Percentiles rank a stretch among this genome's conserved stretches.
Evolutionary conservation across 2,797 vertebrate genomes (phyloP).

Genomic region (Phoxinus dragarum): DNA sequence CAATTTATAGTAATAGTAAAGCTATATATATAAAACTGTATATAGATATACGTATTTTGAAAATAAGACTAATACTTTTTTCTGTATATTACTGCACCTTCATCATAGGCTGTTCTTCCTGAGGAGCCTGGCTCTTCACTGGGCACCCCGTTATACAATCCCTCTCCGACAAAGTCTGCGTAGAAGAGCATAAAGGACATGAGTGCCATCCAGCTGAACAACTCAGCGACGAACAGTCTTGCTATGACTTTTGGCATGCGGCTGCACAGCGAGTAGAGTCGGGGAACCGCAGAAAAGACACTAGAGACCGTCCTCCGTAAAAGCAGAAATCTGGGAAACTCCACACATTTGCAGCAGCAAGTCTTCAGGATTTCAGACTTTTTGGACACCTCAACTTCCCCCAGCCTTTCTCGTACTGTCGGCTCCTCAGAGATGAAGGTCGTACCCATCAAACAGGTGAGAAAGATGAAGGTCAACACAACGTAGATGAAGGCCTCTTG

Average conservation of each 20-base stretch:
- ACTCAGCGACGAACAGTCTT: slow-evolving; percentile 84
- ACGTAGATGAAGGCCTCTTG: slow-evolving; percentile 84
- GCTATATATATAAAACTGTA: too few relatives aligned
- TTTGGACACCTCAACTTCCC: slow-evolving; percentile 21
- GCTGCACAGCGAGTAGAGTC: slow-evolving; percentile 75
- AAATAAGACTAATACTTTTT: not conserved
- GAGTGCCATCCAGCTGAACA: slow-evolving; percentile 89
- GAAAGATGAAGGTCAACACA: slow-evolving; percentile 81
- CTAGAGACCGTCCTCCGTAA: slow-evolving; percentile 53
- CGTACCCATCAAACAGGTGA: slow-evolving; percentile 79
- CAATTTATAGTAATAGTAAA: too few relatives aligned
- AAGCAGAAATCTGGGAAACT: slow-evolving; percentile 59
- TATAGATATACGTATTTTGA: too few relatives aligned
- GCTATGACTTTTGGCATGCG: slow-evolving; percentile 78
- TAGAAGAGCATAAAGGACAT: slow-evolving; percentile 90
- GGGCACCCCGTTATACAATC: slow-evolving; percentile 84
- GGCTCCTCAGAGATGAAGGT: slow-evolving; percentile 79
- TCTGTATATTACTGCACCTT: slow-evolving; percentile 72
- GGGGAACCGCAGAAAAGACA: slow-evolving; percentile 71
- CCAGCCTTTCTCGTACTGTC: slow-evolving; percentile 16
- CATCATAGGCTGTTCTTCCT: slow-evolving; percentile 82
- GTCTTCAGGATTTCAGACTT: slow-evolving; percentile 11
- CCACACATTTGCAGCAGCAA: not conserved
- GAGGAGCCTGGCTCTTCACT: slow-evolving; percentile 79
- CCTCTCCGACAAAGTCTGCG: slow-evolving; percentile 86